These are phyloP conservation scores for Leistus spinibarbis DNA, from an alignment of 2,888 invertebrate genomes.

Conservation along the genomic window DNA sequence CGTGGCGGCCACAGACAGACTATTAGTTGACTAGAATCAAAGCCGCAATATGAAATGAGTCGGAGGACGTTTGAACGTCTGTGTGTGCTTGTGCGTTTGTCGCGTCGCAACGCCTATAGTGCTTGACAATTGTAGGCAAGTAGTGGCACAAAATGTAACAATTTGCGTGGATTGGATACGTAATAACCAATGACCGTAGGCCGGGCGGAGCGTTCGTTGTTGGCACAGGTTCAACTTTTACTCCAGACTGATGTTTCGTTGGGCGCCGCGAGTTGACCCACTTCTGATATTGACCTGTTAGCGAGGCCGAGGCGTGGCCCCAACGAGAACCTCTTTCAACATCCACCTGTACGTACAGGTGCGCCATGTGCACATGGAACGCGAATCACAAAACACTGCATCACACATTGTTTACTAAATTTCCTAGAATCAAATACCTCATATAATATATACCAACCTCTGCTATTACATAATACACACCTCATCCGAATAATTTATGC, in stretches of 20 bases:
- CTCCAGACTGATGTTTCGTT: slow-evolving; percentile 52
- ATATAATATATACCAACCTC: too few relatives aligned
- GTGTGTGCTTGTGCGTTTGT: background rate
- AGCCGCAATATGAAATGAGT: background rate
- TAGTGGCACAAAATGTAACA: slow-evolving; percentile 47
- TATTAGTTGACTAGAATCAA: background rate
- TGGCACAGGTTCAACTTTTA: slow-evolving; percentile 31
- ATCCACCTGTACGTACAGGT: slow-evolving; percentile 22
- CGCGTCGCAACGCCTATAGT: slow-evolving; percentile 2
- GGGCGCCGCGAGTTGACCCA: slow-evolving; percentile 51
- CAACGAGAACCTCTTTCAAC: slow-evolving; percentile 33
- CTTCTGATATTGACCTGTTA: slow-evolving; percentile 54
- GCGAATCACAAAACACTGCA: background rate
- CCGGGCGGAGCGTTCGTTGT: slow-evolving; percentile 46
- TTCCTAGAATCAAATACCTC: too few relatives aligned
- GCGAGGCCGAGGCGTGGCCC: slow-evolving; percentile 51
- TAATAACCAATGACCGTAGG: slow-evolving; percentile 52
- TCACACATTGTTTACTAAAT: too few relatives aligned
- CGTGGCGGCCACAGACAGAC: background rate
- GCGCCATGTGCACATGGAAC: background rate
- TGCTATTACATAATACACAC: too few relatives aligned
- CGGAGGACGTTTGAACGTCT: background rate
- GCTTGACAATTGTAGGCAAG: slow-evolving; percentile 13
- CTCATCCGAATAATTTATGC: too few relatives aligned
- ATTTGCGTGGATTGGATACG: slow-evolving; percentile 52